phyloP scores from a whole-genome alignment of 2,888 invertebrate genomes.

The Sarcophaga caerulescens region DNA sequence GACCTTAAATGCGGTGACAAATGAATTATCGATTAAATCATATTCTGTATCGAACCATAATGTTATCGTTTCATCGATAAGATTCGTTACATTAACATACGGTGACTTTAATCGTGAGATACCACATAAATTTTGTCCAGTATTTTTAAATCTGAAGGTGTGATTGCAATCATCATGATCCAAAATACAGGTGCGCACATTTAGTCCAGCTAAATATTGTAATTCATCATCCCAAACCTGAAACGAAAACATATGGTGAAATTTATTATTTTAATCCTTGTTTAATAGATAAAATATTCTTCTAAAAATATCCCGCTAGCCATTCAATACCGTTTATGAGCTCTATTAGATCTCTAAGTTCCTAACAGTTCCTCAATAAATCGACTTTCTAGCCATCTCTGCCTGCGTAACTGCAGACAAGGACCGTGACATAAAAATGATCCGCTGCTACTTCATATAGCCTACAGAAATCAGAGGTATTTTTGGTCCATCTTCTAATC shows the following conservation, averaged over 20 bases:
- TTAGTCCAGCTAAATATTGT: conserved; percentile 78
- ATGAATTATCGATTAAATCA: conserved; percentile 77
- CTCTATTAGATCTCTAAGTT: too few species aligned
- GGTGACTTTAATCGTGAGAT: conserved; percentile 75
- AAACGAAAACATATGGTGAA: background rate
- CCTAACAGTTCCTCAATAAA: too few species aligned
- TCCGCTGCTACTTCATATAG: too few species aligned
- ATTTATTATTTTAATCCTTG: too few species aligned
- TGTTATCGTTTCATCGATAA: conserved; percentile 76
- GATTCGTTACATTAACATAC: conserved; percentile 76
- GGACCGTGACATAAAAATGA: too few species aligned
- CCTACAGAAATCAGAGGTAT: too few species aligned
- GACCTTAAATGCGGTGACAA: conserved; percentile 76
- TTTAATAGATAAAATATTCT: too few species aligned
- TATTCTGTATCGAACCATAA: conserved; percentile 79
- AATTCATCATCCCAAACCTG: conserved; percentile 80
- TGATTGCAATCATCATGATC: conserved; percentile 80
- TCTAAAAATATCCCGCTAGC: too few species aligned
- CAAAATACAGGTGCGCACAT: conserved; percentile 78
- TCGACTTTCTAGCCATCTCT: too few species aligned
- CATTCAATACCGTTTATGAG: too few species aligned
- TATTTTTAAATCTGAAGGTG: conserved; percentile 77
- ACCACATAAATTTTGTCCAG: conserved; percentile 79
- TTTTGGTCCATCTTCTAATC: too few species aligned
- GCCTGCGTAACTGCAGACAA: too few species aligned